Evolutionary conservation across 1,140 invertebrate species (phyloP).

Genomic region (Ericerus pela): DNA sequence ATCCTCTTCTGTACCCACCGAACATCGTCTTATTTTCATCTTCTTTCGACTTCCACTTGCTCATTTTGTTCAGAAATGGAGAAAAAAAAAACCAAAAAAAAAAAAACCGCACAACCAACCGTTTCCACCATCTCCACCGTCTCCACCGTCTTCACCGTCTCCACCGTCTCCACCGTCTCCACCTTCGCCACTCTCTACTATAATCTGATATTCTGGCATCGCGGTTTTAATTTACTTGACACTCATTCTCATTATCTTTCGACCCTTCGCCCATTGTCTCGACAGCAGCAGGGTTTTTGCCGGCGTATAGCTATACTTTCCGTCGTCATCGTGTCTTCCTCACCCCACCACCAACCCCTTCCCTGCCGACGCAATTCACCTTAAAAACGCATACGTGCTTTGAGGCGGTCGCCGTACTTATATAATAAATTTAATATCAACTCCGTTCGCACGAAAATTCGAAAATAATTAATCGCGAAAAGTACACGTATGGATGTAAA

Average conservation of each 20-base stretch:
- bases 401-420: not conserved
- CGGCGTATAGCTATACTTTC: no score
- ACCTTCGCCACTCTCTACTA: no score
- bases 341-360: not conserved
- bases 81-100: no score
- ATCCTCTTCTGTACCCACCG: not conserved
- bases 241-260: slow-evolving; percentile 9
- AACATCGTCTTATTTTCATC: not conserved
- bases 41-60: no score
- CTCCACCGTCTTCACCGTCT: no score
- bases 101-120: no score
- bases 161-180: no score
- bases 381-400: not conserved
- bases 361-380: not conserved
- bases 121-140: no score
- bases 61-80: no score
- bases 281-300: no score
- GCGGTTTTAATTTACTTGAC: slow-evolving; percentile 12
- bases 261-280: slow-evolving; percentile 3
- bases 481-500: not conserved
- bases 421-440: slow-evolving; percentile 12
- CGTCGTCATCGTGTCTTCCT: no score
- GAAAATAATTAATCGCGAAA: slow-evolving; percentile 4
- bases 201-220: slow-evolving; percentile 11
- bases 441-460: not conserved